Conservation (phyloP, 2,113 vertebrate species). For the Cyprinus carpio region DNA sequence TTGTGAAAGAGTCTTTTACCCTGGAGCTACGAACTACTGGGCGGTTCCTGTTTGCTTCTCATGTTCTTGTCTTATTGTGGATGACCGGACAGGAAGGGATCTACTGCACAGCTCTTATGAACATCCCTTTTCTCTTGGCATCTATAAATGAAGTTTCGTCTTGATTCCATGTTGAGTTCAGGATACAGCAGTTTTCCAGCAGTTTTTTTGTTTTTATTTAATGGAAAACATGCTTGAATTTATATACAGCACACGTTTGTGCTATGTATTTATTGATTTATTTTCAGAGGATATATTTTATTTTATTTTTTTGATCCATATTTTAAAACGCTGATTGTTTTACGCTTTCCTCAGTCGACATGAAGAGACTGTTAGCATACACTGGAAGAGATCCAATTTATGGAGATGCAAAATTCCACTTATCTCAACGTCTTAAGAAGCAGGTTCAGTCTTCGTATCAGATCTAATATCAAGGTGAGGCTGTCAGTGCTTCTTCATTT, state of each 20-base stretch:
- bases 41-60: constrained; percentile 15
- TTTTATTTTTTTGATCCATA: neutral
- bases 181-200: neutral
- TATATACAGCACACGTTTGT: neutral
- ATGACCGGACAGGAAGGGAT: constrained; percentile 22
- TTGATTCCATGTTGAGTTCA: constrained; percentile 3
- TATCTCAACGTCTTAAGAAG: neutral
- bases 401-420: neutral
- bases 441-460: neutral
- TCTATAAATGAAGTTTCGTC: neutral
- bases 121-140: neutral
- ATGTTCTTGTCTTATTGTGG: constrained; percentile 1
- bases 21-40: constrained; percentile 26
- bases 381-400: neutral
- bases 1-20: constrained; percentile 34
- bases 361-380: neutral
- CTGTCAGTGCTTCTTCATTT: neutral
- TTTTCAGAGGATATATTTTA: constrained; percentile 35
- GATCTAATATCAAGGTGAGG: neutral
- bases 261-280: constrained; percentile 33
- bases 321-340: neutral
- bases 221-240: constrained; percentile 9
- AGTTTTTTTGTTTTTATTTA: neutral
- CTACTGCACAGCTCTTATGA: constrained; percentile 16
- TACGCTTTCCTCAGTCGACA: neutral